Evolutionary conservation across 1,140 invertebrate genomes (phyloP).

Genomic region (Hesperophylax magnus): DNA sequence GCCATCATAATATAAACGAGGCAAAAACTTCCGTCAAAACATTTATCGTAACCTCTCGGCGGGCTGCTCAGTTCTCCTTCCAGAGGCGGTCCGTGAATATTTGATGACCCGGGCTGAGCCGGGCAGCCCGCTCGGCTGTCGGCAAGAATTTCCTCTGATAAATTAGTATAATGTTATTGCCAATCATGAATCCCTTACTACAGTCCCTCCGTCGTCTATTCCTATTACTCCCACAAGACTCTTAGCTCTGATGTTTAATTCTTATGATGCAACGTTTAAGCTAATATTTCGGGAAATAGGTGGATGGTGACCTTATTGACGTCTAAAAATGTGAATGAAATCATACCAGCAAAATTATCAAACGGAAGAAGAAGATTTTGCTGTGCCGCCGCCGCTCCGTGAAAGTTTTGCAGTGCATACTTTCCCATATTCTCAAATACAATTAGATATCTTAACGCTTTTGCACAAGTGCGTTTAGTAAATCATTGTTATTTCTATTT

Average conservation of each 20-base stretch:
- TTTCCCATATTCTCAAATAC: too few species aligned
- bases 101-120: conserved; percentile 37
- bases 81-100: conserved; percentile 46
- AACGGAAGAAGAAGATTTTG: too few species aligned
- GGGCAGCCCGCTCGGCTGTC: conserved; percentile 33
- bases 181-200: conserved; percentile 47
- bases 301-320: too few species aligned
- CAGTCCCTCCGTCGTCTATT: background rate
- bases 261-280: background rate
- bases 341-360: too few species aligned
- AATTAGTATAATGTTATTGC: conserved; percentile 57
- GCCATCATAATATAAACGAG: conserved; percentile 24
- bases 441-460: too few species aligned
- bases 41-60: conserved; percentile 15
- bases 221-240: background rate
- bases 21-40: conserved; percentile 27
- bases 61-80: background rate
- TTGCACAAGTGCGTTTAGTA: too few species aligned
- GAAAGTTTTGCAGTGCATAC: too few species aligned
- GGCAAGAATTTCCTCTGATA: conserved; percentile 50
- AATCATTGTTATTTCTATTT: too few species aligned
- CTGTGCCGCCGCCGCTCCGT: too few species aligned
- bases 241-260: background rate
- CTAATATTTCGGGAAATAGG: background rate
- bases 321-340: background rate